Base-by-base conservation (phyloP, 2,888 invertebrate species). In the Odiellus spinosus region DNA sequence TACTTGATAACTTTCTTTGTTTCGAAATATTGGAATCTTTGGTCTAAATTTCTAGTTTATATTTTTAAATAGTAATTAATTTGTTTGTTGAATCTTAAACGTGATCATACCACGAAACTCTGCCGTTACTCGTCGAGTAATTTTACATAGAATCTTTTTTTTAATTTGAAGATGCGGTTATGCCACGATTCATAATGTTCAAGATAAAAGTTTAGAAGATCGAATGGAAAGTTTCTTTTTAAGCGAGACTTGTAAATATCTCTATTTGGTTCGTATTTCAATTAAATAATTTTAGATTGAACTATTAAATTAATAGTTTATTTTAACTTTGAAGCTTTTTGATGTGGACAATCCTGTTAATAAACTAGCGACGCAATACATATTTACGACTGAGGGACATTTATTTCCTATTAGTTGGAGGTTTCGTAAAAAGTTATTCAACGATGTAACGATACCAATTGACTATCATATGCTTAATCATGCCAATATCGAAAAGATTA, bases 201-300 rank as follows among this genome's bases (percentile, higher is more conserved):
- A 65, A 18, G 74, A 73, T 49, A 74, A 72, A 61, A 69, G 69
- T 49, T 60, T 73, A 35, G 76, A 76, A 61, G 75, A 75, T 58
- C 61, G 76, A 45, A 76, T 76, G 76, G 76, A 77, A 59, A 74
- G 74, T 52, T 76, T 76, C 60, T 77, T 76, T 60, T 63, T 76
- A 6, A 72, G 74, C 53, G 76, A 76, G 63, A 77, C 76, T 3
- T 71, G 73, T 61, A 77, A 76, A 66, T 76, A 76, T 61, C 63
- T 76, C 41, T 76, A 73, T 59, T 60, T 76, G 65, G 75, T 76
- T 59, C 64, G 70, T 55, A 17, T 14, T n/a, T n/a, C n/a, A n/a
- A n/a, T n/a, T n/a, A n/a, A 15, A 36, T 36, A 20, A 26, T 26
- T 26, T 26, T 26, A 26, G 8, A 6, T 14, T 14, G n/a, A 33